Conservation (phyloP, 1,140 invertebrate species). For the Gryon sp. region DNA sequence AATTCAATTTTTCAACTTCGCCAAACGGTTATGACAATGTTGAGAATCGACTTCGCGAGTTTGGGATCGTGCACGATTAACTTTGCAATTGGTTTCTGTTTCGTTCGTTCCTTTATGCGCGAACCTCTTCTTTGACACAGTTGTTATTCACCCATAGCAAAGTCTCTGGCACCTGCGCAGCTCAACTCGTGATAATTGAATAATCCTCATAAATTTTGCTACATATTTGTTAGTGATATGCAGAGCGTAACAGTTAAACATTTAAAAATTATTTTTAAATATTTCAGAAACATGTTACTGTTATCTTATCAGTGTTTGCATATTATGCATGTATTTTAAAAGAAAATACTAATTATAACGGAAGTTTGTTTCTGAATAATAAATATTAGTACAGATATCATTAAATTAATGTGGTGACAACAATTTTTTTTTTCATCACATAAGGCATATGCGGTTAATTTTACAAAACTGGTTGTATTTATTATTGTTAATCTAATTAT, state of each 20-base stretch:
- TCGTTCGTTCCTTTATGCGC: conserved; percentile 15
- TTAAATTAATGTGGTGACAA: too few relatives aligned
- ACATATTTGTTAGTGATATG: conserved; percentile 24
- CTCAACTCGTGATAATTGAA: conserved; percentile 39
- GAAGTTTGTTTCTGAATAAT: too few relatives aligned
- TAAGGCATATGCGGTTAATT: too few relatives aligned
- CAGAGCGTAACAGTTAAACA: conserved; percentile 29
- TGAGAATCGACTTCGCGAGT: background rate
- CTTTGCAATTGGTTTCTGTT: conserved; percentile 3
- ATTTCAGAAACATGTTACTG: too few relatives aligned
- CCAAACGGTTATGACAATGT: conserved; percentile 27
- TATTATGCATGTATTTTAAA: too few relatives aligned
- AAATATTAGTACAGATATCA: too few relatives aligned
- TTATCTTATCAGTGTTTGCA: too few relatives aligned
- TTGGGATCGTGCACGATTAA: background rate
- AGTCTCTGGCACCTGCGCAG: conserved; percentile 23
- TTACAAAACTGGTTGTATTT: too few relatives aligned
- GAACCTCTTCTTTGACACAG: conserved; percentile 40
- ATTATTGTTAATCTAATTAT: too few relatives aligned
- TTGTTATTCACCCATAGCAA: conserved; percentile 18
- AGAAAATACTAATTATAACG: too few relatives aligned
- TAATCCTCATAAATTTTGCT: conserved; percentile 25
- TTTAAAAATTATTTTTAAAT: too few relatives aligned
- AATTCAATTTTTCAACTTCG: conserved; percentile 22
- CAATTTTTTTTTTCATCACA: too few relatives aligned